These are phyloP conservation scores for Paracanthobrama guichenoti DNA, from an alignment of 2,113 vertebrate species.

Conservation along the genomic window DNA sequence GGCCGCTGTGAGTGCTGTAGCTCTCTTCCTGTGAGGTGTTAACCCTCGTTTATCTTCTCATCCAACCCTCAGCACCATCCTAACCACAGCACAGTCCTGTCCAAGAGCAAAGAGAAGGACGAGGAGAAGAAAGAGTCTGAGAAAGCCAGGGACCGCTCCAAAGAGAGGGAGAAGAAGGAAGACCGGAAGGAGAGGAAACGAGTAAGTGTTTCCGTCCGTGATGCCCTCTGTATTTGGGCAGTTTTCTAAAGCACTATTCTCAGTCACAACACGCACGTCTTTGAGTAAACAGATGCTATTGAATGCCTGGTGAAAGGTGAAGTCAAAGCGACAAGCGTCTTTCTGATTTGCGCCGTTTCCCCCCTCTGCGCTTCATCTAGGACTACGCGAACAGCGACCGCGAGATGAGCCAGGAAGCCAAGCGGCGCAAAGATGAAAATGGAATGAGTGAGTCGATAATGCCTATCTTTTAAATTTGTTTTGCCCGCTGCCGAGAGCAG, in stretches of 20 bases:
- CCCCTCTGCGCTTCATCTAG: slow-evolving; percentile 63
- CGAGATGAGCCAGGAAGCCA: slow-evolving; percentile 82
- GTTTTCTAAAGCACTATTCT: not conserved
- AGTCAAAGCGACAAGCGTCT: not conserved
- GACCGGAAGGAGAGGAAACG: slow-evolving; percentile 89
- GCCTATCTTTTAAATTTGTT: slow-evolving; percentile 63
- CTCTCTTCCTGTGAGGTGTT: slow-evolving; percentile 1
- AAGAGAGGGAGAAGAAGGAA: slow-evolving; percentile 91
- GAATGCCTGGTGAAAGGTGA: slow-evolving; percentile 18
- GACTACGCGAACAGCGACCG: slow-evolving; percentile 88
- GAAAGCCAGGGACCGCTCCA: slow-evolving; percentile 87
- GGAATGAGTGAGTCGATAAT: slow-evolving; percentile 82
- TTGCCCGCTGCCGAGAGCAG: slow-evolving; percentile 41
- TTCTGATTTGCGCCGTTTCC: not conserved
- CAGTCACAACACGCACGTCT: not conserved
- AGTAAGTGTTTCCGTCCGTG: slow-evolving; percentile 73
- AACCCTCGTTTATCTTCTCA: slow-evolving; percentile 68
- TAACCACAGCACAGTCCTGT: slow-evolving; percentile 85
- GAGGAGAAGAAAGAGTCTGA: slow-evolving; percentile 91
- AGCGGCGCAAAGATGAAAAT: slow-evolving; percentile 89
- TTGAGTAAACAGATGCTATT: slow-evolving; percentile 26
- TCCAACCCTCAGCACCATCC: slow-evolving; percentile 86
- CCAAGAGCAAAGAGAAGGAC: slow-evolving; percentile 91
- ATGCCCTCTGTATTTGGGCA: too few species aligned
- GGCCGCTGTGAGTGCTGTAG: slow-evolving; percentile 11